Evolutionary conservation across 2,888 invertebrate genomes (phyloP), one percentile per base, ranked within the genome.

Genomic region (Terebella lapidaria): DNA sequence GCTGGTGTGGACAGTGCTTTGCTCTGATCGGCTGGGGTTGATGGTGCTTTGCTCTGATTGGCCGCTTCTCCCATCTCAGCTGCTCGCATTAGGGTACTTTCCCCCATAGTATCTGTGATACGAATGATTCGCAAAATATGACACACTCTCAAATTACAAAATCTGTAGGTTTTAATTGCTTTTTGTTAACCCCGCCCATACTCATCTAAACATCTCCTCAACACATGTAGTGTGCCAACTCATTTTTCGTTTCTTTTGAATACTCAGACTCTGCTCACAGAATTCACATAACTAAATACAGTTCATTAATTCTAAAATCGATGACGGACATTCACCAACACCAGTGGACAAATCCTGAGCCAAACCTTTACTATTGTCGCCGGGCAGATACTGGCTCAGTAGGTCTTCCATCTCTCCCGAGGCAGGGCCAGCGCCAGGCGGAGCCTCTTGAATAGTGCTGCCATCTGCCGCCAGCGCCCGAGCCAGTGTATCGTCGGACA

Each of bases 371-470:
- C 49, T 49, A 24, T 5, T 49, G 49, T 56, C 47, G 18, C 27
- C 24, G 20, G 61, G 62, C 20, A 74, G 57, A 63, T 78, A 77
- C 63, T 78, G 78, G 54, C 74, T 76, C 60, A 78, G 67, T 15
- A 78, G 67, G 35, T 74, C 71, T 22, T 72, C 63, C 67, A 76
- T 72, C 53, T 53, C 27, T 35, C 10, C 10, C n/a, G 42, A n/a
- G n/a, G 49, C 18, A 18, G 49, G 18, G 10, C 15, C 42, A 10
- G 10, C 49, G 20, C 18, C 49, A 49, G 49, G 18, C 20, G 49
- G 49, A 49, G 49, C 49, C 10, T 5, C 49, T 35, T n/a, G n/a
- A n/a, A n/a, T n/a, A n/a, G n/a, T n/a, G n/a, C n/a, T n/a, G n/a
- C n/a, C n/a, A n/a, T n/a, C n/a, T n/a, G n/a, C n/a, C n/a, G n/a